Conservation (phyloP, 1,140 invertebrate species). For the Drosophila persimilis region DNA sequence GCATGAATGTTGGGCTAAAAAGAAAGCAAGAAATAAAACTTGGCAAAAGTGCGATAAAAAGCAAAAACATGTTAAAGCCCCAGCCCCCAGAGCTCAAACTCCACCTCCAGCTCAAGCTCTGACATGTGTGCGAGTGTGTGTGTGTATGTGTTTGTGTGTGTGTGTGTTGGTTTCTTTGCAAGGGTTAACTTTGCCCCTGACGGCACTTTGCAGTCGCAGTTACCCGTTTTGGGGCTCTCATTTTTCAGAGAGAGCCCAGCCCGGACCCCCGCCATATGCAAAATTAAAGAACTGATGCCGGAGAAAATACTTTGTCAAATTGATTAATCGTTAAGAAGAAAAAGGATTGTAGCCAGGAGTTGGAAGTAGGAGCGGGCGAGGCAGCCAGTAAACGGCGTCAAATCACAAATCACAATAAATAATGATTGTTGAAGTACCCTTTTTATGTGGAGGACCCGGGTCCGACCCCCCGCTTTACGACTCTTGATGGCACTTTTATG, state of each 20-base stretch:
- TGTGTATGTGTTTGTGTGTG: background rate
- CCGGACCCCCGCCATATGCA: slow-evolving; percentile 41
- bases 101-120: background rate
- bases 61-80: slow-evolving; percentile 60
- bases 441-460: slow-evolving; percentile 7
- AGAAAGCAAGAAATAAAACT: slow-evolving; percentile 15
- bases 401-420: slow-evolving; percentile 80
- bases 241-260: slow-evolving; percentile 44
- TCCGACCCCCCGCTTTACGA: slow-evolving; percentile 45
- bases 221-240: slow-evolving; percentile 35
- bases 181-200: slow-evolving; percentile 37
- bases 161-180: slow-evolving; percentile 7
- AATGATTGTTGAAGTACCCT: slow-evolving; percentile 59
- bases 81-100: background rate
- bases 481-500: slow-evolving; percentile 73
- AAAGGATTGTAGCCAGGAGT: background rate
- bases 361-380: background rate
- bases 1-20: background rate
- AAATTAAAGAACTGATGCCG: slow-evolving; percentile 52
- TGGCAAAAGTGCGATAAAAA: slow-evolving; percentile 61
- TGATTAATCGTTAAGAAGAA: slow-evolving; percentile 64
- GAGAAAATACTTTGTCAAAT: slow-evolving; percentile 75
- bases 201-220: slow-evolving; percentile 53
- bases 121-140: slow-evolving; percentile 28
- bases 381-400: slow-evolving; percentile 59